Percentiles rank a stretch among this genome's conserved stretches.
phyloP scores from a whole-genome alignment of 30 jellyfish, hydroid and myxozoan species.

The Hydra vulgaris region DNA sequence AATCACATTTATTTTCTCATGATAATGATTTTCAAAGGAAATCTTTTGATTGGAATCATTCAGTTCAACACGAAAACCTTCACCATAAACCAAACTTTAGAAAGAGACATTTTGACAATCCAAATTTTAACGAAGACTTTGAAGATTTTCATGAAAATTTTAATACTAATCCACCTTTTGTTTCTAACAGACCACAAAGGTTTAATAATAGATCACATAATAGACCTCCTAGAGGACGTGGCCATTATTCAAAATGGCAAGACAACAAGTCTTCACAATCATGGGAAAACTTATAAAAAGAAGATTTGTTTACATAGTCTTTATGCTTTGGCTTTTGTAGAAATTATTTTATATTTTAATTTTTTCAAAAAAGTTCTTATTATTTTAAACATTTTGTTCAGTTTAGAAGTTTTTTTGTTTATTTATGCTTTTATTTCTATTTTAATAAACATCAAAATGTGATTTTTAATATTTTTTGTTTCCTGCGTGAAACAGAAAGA shows the following conservation, averaged over 20 bases:
- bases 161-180: not conserved
- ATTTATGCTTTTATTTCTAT: too few species aligned
- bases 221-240: not conserved
- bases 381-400: too few species aligned
- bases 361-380: too few species aligned
- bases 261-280: not conserved
- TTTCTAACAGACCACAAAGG: not conserved
- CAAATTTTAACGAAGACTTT: not conserved
- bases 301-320: too few species aligned
- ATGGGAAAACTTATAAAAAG: not conserved
- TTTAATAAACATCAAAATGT: too few species aligned
- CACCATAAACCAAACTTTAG: not conserved
- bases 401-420: too few species aligned
- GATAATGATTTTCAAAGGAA: not conserved
- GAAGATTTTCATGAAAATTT: not conserved
- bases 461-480: too few species aligned
- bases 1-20: not conserved
- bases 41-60: not conserved
- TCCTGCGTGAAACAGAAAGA: too few species aligned
- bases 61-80: not conserved
- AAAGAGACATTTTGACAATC: not conserved
- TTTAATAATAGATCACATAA: not conserved
- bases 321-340: too few species aligned
- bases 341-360: too few species aligned
- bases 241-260: not conserved